Conservation (phyloP, 2,113 vertebrate species). For the Cavia aperea region DNA sequence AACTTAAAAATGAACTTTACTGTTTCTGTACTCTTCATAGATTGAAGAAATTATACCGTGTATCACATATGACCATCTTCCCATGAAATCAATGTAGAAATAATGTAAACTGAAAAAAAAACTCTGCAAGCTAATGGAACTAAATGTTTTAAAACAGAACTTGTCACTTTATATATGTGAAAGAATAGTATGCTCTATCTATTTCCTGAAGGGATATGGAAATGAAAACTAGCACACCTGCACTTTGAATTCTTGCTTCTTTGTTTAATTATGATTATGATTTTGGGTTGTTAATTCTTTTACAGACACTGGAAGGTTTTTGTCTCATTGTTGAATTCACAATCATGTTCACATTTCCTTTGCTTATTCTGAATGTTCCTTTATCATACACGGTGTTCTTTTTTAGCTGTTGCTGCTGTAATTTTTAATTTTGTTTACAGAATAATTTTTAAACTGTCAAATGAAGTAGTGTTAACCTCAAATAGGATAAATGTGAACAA, state of each 20-base stretch:
- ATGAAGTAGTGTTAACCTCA: conserved; percentile 76
- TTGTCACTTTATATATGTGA: conserved; percentile 77
- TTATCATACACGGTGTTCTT: conserved; percentile 63
- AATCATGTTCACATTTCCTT: conserved; percentile 63
- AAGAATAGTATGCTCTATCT: conserved; percentile 67
- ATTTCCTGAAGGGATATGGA: conserved; percentile 69
- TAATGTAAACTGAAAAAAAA: conserved; percentile 54
- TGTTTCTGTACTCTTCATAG: conserved; percentile 68
- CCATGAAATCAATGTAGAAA: conserved; percentile 68
- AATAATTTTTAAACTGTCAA: conserved; percentile 76
- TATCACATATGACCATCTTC: conserved; percentile 61
- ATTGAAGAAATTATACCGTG: conserved; percentile 63
- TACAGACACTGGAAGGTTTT: conserved; percentile 56
- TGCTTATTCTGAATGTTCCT: conserved; percentile 62
- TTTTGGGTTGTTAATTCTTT: conserved; percentile 53
- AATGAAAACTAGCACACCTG: conserved; percentile 79
- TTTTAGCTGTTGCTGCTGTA: conserved; percentile 72
- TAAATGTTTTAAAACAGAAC: conserved; percentile 76
- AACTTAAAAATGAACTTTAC: conserved; percentile 61
- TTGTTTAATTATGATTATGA: not conserved
- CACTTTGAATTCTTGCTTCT: conserved; percentile 83
- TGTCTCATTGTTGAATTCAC: conserved; percentile 33
- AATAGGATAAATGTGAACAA: conserved; percentile 76
- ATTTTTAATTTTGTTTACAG: conserved; percentile 76
- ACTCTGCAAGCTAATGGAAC: conserved; percentile 67